Evolutionary conservation across 2,888 invertebrate genomes (phyloP), one percentile per base, ranked within the genome.

Genomic region (Agrypnus murinus): DNA sequence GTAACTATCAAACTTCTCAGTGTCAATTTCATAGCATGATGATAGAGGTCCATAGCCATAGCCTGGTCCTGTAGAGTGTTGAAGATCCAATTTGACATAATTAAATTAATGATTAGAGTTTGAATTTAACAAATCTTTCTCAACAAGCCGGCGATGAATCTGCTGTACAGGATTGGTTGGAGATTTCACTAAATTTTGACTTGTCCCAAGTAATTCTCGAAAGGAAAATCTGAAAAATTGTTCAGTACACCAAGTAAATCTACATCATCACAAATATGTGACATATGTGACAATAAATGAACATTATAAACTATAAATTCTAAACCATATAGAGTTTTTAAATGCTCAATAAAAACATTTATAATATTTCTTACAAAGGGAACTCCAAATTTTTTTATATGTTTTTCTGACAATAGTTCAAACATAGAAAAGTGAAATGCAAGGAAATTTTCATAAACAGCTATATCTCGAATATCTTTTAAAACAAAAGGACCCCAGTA

Each of bases 401-500:
- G 53, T 45, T 55, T 55, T 63, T 68, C n/a, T 19, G 45, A 68
- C 1, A 57, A 6, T 40, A 72, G 31, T 17, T 63, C 63, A n/a
- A n/a, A n/a, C n/a, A n/a, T n/a, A 19, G 14, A 57, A 72, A 69
- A 7, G 46, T 63, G 46, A 55, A 72, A 45, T 70, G 57, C 10
- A 63, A 32, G 12, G 70, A 38, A n/a, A n/a, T n/a, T n/a, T n/a
- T n/a, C n/a, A n/a, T 19, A 59, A 55, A 65, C 69, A 72, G n/a
- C n/a, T n/a, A 58, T 69, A 59, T 58, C 53, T 15, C 69, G n/a
- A 36, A 67, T 59, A 57, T 72, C 43, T 38, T 45, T 60, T 53
- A 67, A 38, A 32, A 68, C 63, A 36, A 72, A 43, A 31, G 65
- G 70, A 15, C 72, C 74, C n/a, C 57, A 14, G 53, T 74, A 74